A percentile compares a stretch with the other conserved stretches of the same genome.
phyloP scores from a whole-genome alignment of 1,140 invertebrate species.

The Macrosteles quadrilineatus region DNA sequence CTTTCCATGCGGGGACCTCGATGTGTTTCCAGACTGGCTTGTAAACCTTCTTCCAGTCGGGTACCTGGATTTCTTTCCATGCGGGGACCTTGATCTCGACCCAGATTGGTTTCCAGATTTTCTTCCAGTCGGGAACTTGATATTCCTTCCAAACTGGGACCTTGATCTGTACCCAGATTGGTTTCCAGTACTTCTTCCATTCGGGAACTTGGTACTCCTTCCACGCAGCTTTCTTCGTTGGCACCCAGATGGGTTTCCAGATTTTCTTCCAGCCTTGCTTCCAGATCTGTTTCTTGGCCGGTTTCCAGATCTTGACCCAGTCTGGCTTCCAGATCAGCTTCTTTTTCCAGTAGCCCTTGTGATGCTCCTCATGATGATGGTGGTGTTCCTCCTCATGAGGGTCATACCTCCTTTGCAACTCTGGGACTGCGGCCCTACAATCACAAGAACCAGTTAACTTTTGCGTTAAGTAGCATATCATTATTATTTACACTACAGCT shows the following conservation, averaged over 20 bases:
- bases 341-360: conserved; percentile 78
- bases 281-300: conserved; percentile 77
- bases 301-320: conserved; percentile 78
- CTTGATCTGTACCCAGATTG: conserved; percentile 47
- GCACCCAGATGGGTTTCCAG: conserved; percentile 70
- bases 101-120: conserved; percentile 48
- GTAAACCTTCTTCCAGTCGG: conserved; percentile 69
- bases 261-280: conserved; percentile 75
- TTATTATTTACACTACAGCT: too few relatives aligned
- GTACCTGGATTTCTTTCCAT: conserved; percentile 63
- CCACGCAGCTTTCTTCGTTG: conserved; percentile 52
- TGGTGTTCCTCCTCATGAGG: conserved; percentile 45
- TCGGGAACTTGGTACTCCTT: conserved; percentile 55
- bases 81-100: conserved; percentile 49
- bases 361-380: conserved; percentile 55
- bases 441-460: neutral
- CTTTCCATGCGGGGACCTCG: conserved; percentile 72
- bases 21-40: conserved; percentile 70
- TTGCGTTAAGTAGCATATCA: too few relatives aligned
- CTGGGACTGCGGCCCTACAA: conserved; percentile 35
- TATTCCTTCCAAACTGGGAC: conserved; percentile 51
- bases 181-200: conserved; percentile 53
- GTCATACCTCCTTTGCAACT: conserved; percentile 33
- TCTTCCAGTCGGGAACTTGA: conserved; percentile 54
- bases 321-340: conserved; percentile 76